Percentiles rank a stretch among this genome's conserved stretches.
Conservation (phyloP, 2,888 invertebrate genomes). For the Eupelmus urozonus region DNA sequence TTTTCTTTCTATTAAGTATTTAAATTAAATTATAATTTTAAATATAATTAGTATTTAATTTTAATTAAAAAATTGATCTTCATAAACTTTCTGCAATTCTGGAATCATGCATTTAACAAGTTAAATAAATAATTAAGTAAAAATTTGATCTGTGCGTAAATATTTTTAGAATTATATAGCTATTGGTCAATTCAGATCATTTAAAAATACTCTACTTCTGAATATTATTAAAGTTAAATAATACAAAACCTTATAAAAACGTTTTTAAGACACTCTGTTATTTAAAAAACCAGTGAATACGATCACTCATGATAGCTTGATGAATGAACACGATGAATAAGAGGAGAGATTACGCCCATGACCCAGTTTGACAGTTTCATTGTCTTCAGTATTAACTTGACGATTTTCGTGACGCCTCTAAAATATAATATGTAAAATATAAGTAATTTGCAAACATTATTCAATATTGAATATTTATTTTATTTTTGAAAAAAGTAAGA, state of each 20-base stretch:
- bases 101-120: no score
- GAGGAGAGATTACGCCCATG: conserved; percentile 69
- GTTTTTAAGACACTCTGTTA: conserved; percentile 27
- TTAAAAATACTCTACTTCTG: conserved; percentile 2
- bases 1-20: neutral
- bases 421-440: conserved; percentile 68
- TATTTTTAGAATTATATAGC: conserved; percentile 4
- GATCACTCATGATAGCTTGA: conserved; percentile 63
- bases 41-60: no score
- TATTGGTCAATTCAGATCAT: conserved; percentile 37
- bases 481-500: neutral
- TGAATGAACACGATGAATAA: conserved; percentile 70
- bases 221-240: conserved; percentile 19
- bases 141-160: conserved; percentile 16
- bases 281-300: conserved; percentile 46
- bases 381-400: conserved; percentile 67
- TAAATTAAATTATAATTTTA: neutral
- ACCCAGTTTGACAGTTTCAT: conserved; percentile 70
- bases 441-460: conserved; percentile 22
- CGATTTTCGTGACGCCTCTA: conserved; percentile 86
- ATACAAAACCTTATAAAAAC: conserved; percentile 16
- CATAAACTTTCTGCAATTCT: conserved; percentile 18
- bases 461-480: conserved; percentile 21
- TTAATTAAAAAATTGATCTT: no score
- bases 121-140: neutral